Base-by-base conservation (phyloP, 2,888 invertebrate genomes). In the Machimus rusticus region DNA sequence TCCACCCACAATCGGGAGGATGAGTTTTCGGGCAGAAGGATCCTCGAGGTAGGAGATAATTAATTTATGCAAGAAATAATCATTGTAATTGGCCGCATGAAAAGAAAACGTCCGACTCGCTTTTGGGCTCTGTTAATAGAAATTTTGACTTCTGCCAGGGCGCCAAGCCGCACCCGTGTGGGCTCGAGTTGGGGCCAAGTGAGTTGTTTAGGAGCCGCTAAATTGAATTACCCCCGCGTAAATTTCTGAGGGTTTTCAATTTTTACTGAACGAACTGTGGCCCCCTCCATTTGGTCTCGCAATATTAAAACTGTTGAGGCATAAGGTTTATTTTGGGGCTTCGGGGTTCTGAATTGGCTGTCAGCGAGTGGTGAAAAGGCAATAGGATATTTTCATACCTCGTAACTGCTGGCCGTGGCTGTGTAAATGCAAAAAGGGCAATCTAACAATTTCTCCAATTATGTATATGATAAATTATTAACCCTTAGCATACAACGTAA, bases 51-150 rank as follows among this genome's bases (percentile, higher is more conserved):
- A 78, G 78, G 78, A 78, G 78, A 78, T 43, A 78, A 78, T 78
- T 78, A 78, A 78, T 78, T 78, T 37, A 76, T 76, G 76, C 34
- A 34, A 76, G 76, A 76, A 76, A 76, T 76, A 76, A 19, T 76
- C 76, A 76, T 76, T 76, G 76, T 37, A 37, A 76, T 76, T 76
- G 76, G 76, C 66, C 66, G 66, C 66, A 66, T 66, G 66, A 66
- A 66, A 66, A 37, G 76, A 34, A 76, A 76, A 76, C 37, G 76
- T n/a, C n/a, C 37, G 37, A 76, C 76, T 76, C 34, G 28, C 28
- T 66, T 66, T 66, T 28, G 12, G 23, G 66, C 19, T 66, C 28
- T 8, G 66, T 23, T 66, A 66, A 66, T 66, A 66, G 66, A 28
- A 66, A 66, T 66, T 19, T 66, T 66, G 66, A 66, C 76, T 76